Base-by-base conservation (phyloP, 1,140 invertebrate species). In the Zelostemma sp. region DNA sequence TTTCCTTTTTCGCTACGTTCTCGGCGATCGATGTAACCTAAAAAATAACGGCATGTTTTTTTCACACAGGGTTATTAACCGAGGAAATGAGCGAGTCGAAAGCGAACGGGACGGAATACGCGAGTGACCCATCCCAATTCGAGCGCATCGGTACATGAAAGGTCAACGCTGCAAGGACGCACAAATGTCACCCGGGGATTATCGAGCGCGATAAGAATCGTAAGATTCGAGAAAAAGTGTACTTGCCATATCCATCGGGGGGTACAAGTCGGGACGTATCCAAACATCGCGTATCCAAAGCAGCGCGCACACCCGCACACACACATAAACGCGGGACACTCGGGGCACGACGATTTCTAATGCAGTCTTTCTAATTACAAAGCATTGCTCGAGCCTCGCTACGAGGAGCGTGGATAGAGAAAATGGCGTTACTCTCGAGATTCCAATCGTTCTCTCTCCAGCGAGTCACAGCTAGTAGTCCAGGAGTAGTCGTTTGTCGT, bases 281-380 rank as follows among this genome's bases (percentile, higher is more conserved):
- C 46, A 31, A 31, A 48, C 19, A 48, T 48, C 21, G 46, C 46
- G 46, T 48, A 48, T 48, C 46, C 46, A 48, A 31, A 48, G 19
- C 9, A 48, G 19, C 46, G 16, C 19, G 12, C 46, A 48, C 46
- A 48, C 21, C 46, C 46, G 25, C 46, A 48, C 46, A 28, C 46
- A 19, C 17, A 43, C 14, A 16, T 19, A 19, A 3, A n/a, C 17
- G 2, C 17, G 12, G 12, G 8, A 46, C 43, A n/a, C n/a, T n/a
- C n/a, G n/a, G n/a, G n/a, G n/a, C 6, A 17, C 1, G 12, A 6
- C 43, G 21, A 16, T 46, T 11, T 46, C 4, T 8, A 46, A 2
- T 15, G n/a, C n/a, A n/a, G n/a, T n/a, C n/a, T n/a, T n/a, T n/a
- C n/a, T n/a, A n/a, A n/a, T n/a, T n/a, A n/a, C n/a, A n/a, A n/a